Evolutionary conservation across 2,888 invertebrate genomes (phyloP).

Genomic region (Drosophila greeni): DNA sequence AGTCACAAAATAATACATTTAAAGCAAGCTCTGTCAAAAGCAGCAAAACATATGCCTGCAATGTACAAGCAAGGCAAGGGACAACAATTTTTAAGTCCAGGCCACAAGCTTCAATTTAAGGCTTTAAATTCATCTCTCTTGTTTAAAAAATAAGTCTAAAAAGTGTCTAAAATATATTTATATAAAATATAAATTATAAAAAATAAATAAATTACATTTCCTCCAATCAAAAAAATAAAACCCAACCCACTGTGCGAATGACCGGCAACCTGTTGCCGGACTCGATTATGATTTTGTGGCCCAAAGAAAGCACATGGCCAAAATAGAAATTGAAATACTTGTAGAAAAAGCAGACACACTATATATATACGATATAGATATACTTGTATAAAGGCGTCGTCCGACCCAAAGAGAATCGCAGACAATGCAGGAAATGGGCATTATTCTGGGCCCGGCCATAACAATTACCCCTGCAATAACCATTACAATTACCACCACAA

Average conservation of each 20-base stretch:
- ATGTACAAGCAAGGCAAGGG: neutral
- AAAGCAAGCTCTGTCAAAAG: neutral
- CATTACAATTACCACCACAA: conserved; percentile 43
- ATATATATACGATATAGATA: neutral
- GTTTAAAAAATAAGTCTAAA: too few relatives aligned
- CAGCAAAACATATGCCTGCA: neutral
- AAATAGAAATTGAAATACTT: conserved; percentile 8
- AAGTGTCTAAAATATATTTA: neutral
- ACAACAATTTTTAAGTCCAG: neutral
- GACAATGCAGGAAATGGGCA: conserved; percentile 54
- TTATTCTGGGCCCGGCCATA: conserved; percentile 44
- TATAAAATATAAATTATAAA: neutral
- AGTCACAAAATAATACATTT: too few relatives aligned
- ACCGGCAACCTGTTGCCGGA: neutral
- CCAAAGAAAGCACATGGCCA: conserved; percentile 7
- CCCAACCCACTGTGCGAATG: neutral
- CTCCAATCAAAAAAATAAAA: neutral
- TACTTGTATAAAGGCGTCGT: neutral
- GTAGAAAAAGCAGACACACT: neutral
- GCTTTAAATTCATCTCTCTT: neutral
- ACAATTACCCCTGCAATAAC: conserved; percentile 26
- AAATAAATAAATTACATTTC: neutral
- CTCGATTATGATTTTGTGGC: conserved; percentile 7
- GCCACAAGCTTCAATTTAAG: neutral
- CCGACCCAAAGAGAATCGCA: neutral